phyloP scores from a whole-genome alignment of 2,797 vertebrate genomes.

The Enteromius fasciolatus region DNA sequence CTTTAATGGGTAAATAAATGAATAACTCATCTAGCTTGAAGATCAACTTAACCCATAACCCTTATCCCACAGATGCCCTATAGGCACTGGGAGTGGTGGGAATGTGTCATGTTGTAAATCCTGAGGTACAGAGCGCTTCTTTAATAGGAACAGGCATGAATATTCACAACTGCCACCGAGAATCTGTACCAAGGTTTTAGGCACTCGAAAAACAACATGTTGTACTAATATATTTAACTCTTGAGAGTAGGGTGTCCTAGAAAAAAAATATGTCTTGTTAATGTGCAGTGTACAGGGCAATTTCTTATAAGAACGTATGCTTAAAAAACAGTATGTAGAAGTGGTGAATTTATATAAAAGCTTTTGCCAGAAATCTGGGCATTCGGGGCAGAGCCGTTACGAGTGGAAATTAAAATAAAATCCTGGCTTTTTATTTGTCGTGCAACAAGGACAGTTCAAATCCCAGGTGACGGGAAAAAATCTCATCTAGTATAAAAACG shows the following conservation, averaged over 20 bases:
- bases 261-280: neutral
- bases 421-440: neutral
- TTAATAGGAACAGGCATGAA: conserved; percentile 2
- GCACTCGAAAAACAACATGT: neutral
- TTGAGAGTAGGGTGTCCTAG: neutral
- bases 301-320: neutral
- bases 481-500: neutral
- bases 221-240: conserved; percentile 4
- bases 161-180: neutral
- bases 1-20: neutral
- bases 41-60: conserved; percentile 15
- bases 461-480: neutral
- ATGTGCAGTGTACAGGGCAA: neutral
- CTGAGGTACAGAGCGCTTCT: neutral
- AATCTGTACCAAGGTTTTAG: neutral
- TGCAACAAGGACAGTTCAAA: conserved; percentile 8
- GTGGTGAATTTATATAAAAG: neutral
- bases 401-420: conserved; percentile 1
- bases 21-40: conserved; percentile 13
- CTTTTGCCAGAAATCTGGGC: neutral
- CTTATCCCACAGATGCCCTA: neutral
- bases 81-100: neutral
- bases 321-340: neutral
- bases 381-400: neutral
- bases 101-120: conserved; percentile 7